Conservation (phyloP, 2,797 vertebrate genomes). For the Acanthis flammea region DNA sequence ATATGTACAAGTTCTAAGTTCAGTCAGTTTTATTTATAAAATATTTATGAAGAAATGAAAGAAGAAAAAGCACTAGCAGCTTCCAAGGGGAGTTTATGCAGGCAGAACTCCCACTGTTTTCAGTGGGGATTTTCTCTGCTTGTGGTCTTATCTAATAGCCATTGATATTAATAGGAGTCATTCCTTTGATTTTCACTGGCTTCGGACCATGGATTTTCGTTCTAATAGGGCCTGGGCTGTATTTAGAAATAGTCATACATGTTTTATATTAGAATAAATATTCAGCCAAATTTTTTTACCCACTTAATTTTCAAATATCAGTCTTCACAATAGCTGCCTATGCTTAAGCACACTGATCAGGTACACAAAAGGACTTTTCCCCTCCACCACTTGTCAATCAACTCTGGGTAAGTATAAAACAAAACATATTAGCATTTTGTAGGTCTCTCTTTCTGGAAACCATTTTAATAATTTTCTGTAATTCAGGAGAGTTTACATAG, state of each 20-base stretch:
- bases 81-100: not conserved
- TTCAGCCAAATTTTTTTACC: not conserved
- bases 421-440: not conserved
- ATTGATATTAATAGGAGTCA: not conserved
- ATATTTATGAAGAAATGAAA: slow-evolving; percentile 34
- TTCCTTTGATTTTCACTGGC: not conserved
- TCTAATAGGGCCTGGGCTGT: not conserved
- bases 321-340: not conserved
- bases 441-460: not conserved
- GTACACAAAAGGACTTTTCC: not conserved
- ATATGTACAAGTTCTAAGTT: slow-evolving; percentile 18
- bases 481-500: slow-evolving; percentile 8
- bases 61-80: not conserved
- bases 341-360: not conserved
- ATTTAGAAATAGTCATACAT: not conserved
- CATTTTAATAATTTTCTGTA: slow-evolving; percentile 54
- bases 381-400: not conserved
- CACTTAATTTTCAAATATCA: not conserved
- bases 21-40: slow-evolving; percentile 14
- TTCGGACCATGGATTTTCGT: not conserved
- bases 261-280: not conserved
- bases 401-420: not conserved
- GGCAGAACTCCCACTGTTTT: not conserved
- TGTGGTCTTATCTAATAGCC: not conserved
- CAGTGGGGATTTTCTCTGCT: slow-evolving; percentile 1